Percentiles rank a stretch among this genome's conserved stretches.
phyloP scores from a whole-genome alignment of 2,888 invertebrate genomes.

The Pollenia labialis region DNA sequence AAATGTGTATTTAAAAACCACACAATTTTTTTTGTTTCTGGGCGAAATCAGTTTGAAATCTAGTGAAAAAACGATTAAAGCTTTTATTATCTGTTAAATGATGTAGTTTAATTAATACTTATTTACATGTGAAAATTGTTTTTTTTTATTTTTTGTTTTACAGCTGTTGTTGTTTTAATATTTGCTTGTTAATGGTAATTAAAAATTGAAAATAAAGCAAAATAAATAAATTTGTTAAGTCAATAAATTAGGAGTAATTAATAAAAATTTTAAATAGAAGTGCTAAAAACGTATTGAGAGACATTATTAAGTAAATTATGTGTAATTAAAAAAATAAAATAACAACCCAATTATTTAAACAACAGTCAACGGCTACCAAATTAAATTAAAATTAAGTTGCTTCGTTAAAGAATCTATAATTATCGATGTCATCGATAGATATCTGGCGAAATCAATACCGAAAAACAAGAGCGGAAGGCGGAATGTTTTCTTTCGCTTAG shows the following conservation, averaged over 20 bases:
- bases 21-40: not conserved
- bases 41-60: not conserved
- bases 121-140: constrained; percentile 38
- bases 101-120: constrained; percentile 49
- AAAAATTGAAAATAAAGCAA: constrained; percentile 6
- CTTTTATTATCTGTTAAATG: constrained; percentile 36
- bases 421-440: no score
- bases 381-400: no score
- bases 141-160: constrained; percentile 5
- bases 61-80: not conserved
- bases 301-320: no score
- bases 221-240: constrained; percentile 4
- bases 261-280: no score
- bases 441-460: no score
- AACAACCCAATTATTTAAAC: no score
- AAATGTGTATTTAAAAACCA: constrained; percentile 10
- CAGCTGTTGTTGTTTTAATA: constrained; percentile 13
- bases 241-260: constrained; percentile 7
- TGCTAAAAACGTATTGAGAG: no score
- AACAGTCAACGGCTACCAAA: no score
- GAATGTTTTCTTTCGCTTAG: no score
- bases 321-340: no score
- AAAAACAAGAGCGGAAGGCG: no score
- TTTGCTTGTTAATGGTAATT: constrained; percentile 33
- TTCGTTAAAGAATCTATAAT: no score